phyloP scores from a whole-genome alignment of 2,888 invertebrate genomes.

The Cinara cedri region DNA sequence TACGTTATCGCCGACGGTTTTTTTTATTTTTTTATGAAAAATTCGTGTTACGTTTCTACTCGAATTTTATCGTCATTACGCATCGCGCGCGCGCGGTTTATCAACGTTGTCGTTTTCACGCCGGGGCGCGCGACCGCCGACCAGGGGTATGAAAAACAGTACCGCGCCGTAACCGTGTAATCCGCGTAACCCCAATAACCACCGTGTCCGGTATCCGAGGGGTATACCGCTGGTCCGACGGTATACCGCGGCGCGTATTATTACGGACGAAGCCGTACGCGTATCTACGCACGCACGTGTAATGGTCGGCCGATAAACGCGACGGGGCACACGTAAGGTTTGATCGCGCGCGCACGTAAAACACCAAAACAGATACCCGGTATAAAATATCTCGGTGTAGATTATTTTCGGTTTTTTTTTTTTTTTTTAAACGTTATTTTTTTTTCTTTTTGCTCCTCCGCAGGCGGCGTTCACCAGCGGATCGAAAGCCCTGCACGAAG shows the following conservation, averaged over 20 bases:
- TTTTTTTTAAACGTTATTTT: conserved; percentile 49
- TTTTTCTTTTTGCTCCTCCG: conserved; percentile 58
- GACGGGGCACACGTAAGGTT: conserved; percentile 45
- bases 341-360: conserved; percentile 5
- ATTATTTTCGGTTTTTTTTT: not conserved
- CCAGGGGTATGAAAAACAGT: not conserved
- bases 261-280: conserved; percentile 19
- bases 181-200: too few species aligned
- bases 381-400: not conserved
- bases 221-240: too few species aligned
- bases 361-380: not conserved
- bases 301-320: conserved; percentile 38
- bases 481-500: conserved; percentile 67
- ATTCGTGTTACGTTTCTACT: too few species aligned
- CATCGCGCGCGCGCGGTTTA: not conserved
- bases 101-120: conserved; percentile 31
- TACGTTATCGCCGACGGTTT: not conserved
- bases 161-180: too few species aligned
- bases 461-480: conserved; percentile 68
- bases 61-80: not conserved
- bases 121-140: not conserved
- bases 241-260: too few species aligned
- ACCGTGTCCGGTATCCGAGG: not conserved
- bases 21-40: not conserved
- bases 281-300: not conserved